A percentile compares a stretch with the other conserved stretches of the same genome.
phyloP scores from a whole-genome alignment of 2,113 vertebrate species.

The Perca schrenkii region DNA sequence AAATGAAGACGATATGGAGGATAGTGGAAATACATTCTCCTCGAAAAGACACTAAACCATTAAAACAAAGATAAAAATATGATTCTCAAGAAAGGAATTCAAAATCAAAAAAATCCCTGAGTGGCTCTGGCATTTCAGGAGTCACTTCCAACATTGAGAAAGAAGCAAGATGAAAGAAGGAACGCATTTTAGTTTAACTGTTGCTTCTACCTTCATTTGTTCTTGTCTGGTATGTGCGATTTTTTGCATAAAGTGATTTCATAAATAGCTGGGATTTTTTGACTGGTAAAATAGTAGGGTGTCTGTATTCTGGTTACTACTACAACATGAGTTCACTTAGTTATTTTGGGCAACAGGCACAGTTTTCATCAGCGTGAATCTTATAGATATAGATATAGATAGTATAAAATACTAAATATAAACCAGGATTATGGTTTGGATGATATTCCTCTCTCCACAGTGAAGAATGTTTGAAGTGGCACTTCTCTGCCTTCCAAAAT shows the following conservation, averaged over 20 bases:
- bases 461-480: constrained; percentile 70
- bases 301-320: background rate
- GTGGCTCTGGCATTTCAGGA: background rate
- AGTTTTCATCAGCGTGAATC: constrained; percentile 39
- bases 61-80: background rate
- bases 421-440: constrained; percentile 58
- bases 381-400: background rate
- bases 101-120: background rate
- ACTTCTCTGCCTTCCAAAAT: constrained; percentile 61
- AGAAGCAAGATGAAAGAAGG: background rate
- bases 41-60: background rate
- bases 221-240: background rate
- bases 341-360: no score
- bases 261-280: background rate
- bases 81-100: background rate
- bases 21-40: background rate
- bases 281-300: no score
- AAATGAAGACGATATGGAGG: no score
- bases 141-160: background rate
- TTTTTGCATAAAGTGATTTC: background rate
- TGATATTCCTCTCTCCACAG: constrained; percentile 40
- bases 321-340: background rate
- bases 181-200: background rate
- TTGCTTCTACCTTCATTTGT: background rate
- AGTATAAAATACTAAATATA: constrained; percentile 55